Base-by-base conservation (phyloP, 2,888 invertebrate species). In the Synanthedon tipuliformis region DNA sequence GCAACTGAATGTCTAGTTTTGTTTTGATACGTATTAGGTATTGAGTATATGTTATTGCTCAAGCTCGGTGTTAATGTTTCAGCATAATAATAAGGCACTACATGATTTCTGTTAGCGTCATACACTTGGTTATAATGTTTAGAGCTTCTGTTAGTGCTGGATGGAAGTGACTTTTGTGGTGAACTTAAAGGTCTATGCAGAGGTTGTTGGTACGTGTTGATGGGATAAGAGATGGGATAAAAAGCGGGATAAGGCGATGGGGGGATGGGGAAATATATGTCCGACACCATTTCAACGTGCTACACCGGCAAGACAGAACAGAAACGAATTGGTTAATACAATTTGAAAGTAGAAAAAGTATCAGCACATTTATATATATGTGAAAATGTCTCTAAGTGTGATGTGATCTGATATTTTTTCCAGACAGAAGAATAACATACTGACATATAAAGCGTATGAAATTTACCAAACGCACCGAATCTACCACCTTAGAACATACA, bases 261-360 rank as follows among this genome's bases (percentile, higher is more conserved):
- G 18, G 86, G 82, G 60, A 87, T 78, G 18, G 91, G 91, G 68
- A 92, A 90, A 85, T 91, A 92, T 77, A 92, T 89, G 84, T 93
- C 92, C 88, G 92, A 91, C 89, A 91, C 91, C 89, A 92, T 90
- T 89, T 92, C 92, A 88, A 90, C 89, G 83, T 90, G 92, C 92
- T 91, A 89, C 85, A 87, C 81, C 80, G 80, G 81, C 80, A 83
- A 78, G 81, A 81, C 75, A 83, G 83, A 83, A 87, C 75, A 85
- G 80, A 85, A 85, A 85, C 69, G 73, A 60, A 73, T 73, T 68
- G 72, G 82, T 86, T 86, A 86, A 83, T 84, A 73, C 63, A 59
- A 1, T 45, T 45, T 45, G 15, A 45, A 45, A 13, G 7, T 45
- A 45, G 45, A 45, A 45, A 45, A 45, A n/a, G 13, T 45, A 45